Percentiles rank a stretch among this genome's conserved stretches.
phyloP scores from a whole-genome alignment of 2,888 invertebrate species.

The Keiferia lycopersicella region DNA sequence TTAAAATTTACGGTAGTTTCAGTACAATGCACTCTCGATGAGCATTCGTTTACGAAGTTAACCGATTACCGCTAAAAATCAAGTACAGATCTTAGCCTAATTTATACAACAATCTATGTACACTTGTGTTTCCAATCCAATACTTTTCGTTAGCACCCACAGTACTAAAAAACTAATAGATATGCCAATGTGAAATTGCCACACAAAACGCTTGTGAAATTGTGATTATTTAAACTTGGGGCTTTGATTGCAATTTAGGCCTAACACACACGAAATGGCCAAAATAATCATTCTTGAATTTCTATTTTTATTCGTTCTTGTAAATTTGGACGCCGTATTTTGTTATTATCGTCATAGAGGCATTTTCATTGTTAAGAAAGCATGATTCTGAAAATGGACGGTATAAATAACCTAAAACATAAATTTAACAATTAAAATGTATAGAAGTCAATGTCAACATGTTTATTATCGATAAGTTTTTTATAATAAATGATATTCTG shows the following conservation, averaged over 20 bases:
- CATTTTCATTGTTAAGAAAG: not conserved
- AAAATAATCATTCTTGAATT: not conserved
- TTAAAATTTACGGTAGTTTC: not conserved
- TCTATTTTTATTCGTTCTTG: not conserved
- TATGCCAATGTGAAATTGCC: slow-evolving; percentile 22
- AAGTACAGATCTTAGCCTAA: slow-evolving; percentile 42
- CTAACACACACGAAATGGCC: not conserved
- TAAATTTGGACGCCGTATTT: not conserved
- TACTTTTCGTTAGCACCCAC: slow-evolving; percentile 66
- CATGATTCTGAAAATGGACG: slow-evolving; percentile 26
- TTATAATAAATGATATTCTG: too few relatives aligned
- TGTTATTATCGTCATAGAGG: slow-evolving; percentile 6
- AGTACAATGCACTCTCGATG: not conserved
- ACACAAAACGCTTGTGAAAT: slow-evolving; percentile 11
- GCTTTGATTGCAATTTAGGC: slow-evolving; percentile 21
- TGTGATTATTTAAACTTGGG: slow-evolving; percentile 14
- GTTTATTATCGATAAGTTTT: slow-evolving; percentile 4
- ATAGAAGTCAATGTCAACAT: slow-evolving; percentile 1
- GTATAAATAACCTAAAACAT: slow-evolving; percentile 23
- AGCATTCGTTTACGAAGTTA: slow-evolving; percentile 60
- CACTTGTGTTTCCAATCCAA: slow-evolving; percentile 51
- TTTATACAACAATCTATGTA: slow-evolving; percentile 63
- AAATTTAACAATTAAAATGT: slow-evolving; percentile 11
- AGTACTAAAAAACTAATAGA: slow-evolving; percentile 53
- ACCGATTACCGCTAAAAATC: slow-evolving; percentile 33